Base-by-base conservation (phyloP, 2,797 vertebrate genomes). In the Cossypha niveicapilla region DNA sequence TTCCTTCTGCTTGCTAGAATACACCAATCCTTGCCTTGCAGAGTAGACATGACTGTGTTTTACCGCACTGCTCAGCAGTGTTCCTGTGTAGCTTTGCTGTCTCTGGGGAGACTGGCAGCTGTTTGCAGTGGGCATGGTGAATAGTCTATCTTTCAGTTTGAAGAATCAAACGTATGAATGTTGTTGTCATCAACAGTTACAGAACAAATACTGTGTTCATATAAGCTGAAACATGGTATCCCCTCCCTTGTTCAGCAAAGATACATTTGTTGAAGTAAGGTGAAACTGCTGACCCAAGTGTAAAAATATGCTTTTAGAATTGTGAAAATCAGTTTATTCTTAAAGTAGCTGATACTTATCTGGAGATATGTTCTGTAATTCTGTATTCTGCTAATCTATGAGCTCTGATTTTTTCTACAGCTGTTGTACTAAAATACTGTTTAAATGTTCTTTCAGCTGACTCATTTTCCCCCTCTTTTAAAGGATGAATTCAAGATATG, bases 401-500 rank as follows among this genome's bases (percentile, higher is more conserved):
- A 11, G 51, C 41, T 68, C 17, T 35, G 71, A 11, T 70, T 88
- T 84, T 34, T 71, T 28, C 48, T 91, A 27, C 18, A 60, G 30
- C 60, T 82, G 4, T 42, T 79, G 23, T 34, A 45, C 34, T 79
- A 60, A 85, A 58, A 70, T 19, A 15, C 30, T 66, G 14, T 68
- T 93, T 58, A 88, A 77, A 66, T 68, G 32, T 21, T 72, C 13
- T 75, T 86, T 88, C n/a, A 44, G 14, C 37, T 54, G 63, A 34
- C 7, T 66, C 0, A 4, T 65, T 56, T 71, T 0, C 0, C 9
- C 11, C 5, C 6, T 76, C 18, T 60, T 58, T 66, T 85, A 19
- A 74, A 99, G 99, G 99, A 99, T 95, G 99, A 99, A 97, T 99
- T 99, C 97, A 99, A 97, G 91, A 98, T 97, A 76, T 99, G 99